These are phyloP conservation scores for Drosophila parvula DNA, from an alignment of 1,140 invertebrate species.

Conservation along the genomic window DNA sequence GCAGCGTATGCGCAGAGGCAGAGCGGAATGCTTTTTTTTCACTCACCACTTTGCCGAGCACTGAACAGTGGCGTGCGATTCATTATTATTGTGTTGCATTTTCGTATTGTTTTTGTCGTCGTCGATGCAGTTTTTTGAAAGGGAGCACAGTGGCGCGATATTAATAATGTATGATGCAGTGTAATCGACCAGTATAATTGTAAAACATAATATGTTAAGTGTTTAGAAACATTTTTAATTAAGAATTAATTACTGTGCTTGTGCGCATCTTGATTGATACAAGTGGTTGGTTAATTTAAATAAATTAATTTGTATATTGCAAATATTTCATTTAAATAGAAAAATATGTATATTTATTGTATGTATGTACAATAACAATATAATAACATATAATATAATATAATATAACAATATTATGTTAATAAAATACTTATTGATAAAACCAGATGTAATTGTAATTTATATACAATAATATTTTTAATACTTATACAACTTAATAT, in stretches of 20 bases:
- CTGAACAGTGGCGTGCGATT: slow-evolving; percentile 26
- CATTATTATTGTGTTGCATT: slow-evolving; percentile 27
- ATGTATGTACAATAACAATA: too few relatives aligned
- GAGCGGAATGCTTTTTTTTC: slow-evolving; percentile 51
- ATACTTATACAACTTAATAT: too few relatives aligned
- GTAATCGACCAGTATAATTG: not conserved
- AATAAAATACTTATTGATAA: too few relatives aligned
- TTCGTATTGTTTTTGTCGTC: slow-evolving; percentile 7
- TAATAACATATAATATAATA: too few relatives aligned
- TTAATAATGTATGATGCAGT: not conserved
- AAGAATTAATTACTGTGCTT: not conserved
- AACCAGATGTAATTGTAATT: too few relatives aligned
- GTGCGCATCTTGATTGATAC: too few relatives aligned
- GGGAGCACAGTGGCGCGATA: slow-evolving; percentile 11
- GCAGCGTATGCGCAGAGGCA: slow-evolving; percentile 50
- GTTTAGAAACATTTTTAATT: not conserved
- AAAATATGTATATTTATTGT: too few relatives aligned
- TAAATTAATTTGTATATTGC: too few relatives aligned
- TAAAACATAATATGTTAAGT: not conserved
- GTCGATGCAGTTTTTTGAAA: not conserved
- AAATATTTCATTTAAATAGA: too few relatives aligned
- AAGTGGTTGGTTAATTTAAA: too few relatives aligned
- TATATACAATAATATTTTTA: too few relatives aligned
- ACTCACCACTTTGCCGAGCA: slow-evolving; percentile 33
- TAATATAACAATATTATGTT: too few relatives aligned